Base-by-base conservation (phyloP, 1,140 invertebrate species). In the Himalopsyche phryganea region DNA sequence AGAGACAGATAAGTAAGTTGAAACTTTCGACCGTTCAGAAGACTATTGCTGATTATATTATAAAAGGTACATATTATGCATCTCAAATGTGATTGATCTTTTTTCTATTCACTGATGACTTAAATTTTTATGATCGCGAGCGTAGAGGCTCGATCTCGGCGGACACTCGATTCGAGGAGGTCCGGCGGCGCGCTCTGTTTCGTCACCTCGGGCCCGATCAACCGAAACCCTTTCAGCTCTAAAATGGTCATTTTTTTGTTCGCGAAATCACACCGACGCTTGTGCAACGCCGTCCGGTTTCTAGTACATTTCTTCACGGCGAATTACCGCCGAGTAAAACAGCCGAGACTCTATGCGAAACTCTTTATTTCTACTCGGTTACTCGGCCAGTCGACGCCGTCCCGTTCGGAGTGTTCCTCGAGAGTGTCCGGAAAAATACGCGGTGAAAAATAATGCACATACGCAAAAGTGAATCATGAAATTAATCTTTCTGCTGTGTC, bases 291-390 rank as follows among this genome's bases (percentile, higher is more conserved):
- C 45, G 15, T 46, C 58, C 49, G 53, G 54, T 64, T 61, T 60
- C 58, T 58, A 47, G 58, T 50, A 50, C 53, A 58, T 58, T 60
- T 64, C 61, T 64, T 64, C 62, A 64, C 42, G 62, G 51, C 47
- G 36, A 44, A 61, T 64, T 64, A 58, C 38, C 38, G 17, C 17
- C 40, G 62, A 60, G 58, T 61, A 60, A 60, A 64, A 64, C 58
- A 41, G 15, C 38, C 50, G 49, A 46, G 44, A 51, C 53, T 45
- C 42, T 57, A 60, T 56, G 52, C 52, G 40, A 52, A 23, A 33
- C 14, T 47, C 18, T 17, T 59, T 63, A 63, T 55, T 63, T 48
- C 48, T 20, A 35, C 36, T 36, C 53, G 33, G 51, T 33, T 52
- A 15, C 48, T 42, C 52, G 46, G 41, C 20, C 56, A 28, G 61